Base-by-base conservation (phyloP, 2,113 vertebrate genomes). In the Psephotus haematonotus region DNA sequence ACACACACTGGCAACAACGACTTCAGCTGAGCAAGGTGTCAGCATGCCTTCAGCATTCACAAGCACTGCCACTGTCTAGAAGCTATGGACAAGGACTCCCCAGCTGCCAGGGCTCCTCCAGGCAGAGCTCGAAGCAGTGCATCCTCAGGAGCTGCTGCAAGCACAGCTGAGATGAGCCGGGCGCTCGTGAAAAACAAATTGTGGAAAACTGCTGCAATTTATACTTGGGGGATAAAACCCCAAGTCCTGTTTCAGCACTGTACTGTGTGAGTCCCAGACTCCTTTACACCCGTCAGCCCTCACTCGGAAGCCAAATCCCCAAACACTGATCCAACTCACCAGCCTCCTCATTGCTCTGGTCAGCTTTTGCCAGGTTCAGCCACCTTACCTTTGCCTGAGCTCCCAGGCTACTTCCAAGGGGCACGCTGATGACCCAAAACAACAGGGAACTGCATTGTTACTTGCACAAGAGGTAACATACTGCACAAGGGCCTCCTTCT, bases 111-210 rank as follows among this genome's bases (percentile, higher is more conserved):
- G 20, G 11, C n/a, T 65, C 16, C 41, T 68, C 63, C 44, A 35
- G 35, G 10, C 57, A 69, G 63, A 77, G 29, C 49, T 60, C 17
- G 7, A 29, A 39, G 47, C 6, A 3, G 15, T 20, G 27, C 75
- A 75, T 49, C 11, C 27, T 25, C 22, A 28, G 39, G 28, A 55
- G 46, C 46, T 80, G 12, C 43, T 80, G 72, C 6, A 2, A 57
- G 37, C n/a, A 46, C 5, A 15, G 28, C 1, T 0, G 17, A 60
- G 5, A 5, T 2, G 2, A 85, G 27, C 23, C 23, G 25, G 35
- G 37, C 18, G 24, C 43, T 82, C 4, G 0, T 2, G 7, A 33
- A 52, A 64, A 86, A 76, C 64, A 35, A 71, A 25, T 71, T 20
- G 23, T 19, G 23, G 13, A 64, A 92, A 62, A 17, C 18, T 47